These are phyloP conservation scores for Polyommatus iphigenia DNA, from an alignment of 2,888 invertebrate genomes.

Conservation along the genomic window DNA sequence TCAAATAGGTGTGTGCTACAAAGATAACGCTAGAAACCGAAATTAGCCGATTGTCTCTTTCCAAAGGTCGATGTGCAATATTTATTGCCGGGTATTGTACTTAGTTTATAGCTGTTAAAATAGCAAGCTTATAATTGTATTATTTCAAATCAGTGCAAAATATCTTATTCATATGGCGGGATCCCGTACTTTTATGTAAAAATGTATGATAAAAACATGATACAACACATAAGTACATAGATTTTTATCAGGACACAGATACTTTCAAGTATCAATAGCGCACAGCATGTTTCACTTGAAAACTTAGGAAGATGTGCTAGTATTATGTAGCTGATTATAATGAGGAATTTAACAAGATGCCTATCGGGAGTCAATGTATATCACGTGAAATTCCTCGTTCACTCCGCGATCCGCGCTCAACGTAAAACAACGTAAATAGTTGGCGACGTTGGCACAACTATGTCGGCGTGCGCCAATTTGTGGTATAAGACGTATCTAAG, in stretches of 20 bases:
- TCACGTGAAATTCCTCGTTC: conserved; percentile 8
- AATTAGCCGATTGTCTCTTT: too few species aligned
- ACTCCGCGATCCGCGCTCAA: conserved; percentile 22
- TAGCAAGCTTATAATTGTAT: too few species aligned
- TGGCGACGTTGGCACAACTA: conserved; percentile 58
- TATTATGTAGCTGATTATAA: neutral
- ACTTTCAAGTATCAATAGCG: too few species aligned
- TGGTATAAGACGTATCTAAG: conserved; percentile 50
- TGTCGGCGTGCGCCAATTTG: conserved; percentile 53
- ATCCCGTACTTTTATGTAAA: neutral
- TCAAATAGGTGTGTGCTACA: too few species aligned
- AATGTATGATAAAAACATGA: neutral
- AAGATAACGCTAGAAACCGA: too few species aligned
- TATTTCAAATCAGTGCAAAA: too few species aligned
- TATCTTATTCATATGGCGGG: neutral
- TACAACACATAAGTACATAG: too few species aligned
- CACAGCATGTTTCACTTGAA: neutral
- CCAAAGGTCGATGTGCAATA: too few species aligned
- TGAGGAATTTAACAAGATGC: neutral
- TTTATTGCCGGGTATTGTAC: too few species aligned
- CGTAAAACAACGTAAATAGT: conserved; percentile 57
- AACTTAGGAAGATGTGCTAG: neutral
- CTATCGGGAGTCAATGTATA: conserved; percentile 7
- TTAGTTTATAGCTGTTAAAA: too few species aligned
- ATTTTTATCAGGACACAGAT: too few species aligned